phyloP scores from a whole-genome alignment of 2,797 vertebrate genomes.

The Hozukius guyotensis region DNA sequence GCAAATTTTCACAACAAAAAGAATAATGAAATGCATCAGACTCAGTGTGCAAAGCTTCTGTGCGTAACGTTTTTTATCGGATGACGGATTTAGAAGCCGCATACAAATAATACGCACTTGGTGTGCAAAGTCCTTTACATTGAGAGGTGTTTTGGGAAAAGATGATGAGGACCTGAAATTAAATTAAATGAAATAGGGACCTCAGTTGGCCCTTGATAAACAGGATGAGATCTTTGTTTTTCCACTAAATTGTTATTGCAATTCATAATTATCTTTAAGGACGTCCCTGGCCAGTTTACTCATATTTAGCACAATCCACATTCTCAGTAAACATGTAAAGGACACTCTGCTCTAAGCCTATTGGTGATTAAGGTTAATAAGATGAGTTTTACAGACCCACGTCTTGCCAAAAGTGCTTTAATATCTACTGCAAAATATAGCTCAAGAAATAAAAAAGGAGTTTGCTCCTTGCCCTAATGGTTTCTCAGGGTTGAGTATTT shows the following conservation, averaged over 20 bases:
- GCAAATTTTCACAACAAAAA: no score
- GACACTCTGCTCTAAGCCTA: neutral
- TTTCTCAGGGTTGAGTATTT: neutral
- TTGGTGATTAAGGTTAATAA: neutral
- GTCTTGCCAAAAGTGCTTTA: no score
- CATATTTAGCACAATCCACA: no score
- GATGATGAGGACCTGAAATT: neutral
- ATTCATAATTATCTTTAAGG: neutral
- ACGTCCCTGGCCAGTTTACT: neutral
- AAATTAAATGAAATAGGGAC: neutral
- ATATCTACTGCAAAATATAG: neutral
- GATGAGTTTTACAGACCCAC: neutral
- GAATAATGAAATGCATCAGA: no score
- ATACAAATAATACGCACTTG: no score
- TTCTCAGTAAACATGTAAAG: neutral
- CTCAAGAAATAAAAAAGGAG: neutral
- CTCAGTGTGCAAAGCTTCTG: no score
- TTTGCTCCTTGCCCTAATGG: neutral
- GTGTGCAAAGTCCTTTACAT: neutral
- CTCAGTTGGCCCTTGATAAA: neutral
- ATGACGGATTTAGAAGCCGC: no score
- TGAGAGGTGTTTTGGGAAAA: neutral
- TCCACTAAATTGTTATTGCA: neutral
- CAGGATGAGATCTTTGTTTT: neutral
- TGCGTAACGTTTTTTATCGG: no score